Evolutionary conservation across 2,797 vertebrate species (phyloP).

Genomic region (Scarus forsteni): DNA sequence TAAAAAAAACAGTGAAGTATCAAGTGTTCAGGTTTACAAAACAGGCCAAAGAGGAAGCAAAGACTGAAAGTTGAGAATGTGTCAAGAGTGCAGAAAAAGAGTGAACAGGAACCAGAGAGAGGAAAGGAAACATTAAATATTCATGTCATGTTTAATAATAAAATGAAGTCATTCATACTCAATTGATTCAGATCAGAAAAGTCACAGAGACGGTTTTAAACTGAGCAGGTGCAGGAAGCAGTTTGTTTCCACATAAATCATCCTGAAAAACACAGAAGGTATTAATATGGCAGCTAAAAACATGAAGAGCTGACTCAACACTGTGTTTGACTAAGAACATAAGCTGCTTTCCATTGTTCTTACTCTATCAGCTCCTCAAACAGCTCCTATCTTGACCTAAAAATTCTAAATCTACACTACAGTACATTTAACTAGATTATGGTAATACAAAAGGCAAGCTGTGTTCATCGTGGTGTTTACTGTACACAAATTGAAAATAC

Average conservation of each 20-base stretch:
- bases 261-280: neutral
- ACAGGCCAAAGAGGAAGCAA: constrained; percentile 19
- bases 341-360: too few relatives aligned
- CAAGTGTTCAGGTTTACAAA: constrained; percentile 21
- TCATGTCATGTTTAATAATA: constrained; percentile 72
- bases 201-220: constrained; percentile 25
- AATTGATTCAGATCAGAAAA: constrained; percentile 45
- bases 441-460: neutral
- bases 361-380: too few relatives aligned
- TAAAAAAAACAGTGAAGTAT: constrained; percentile 10
- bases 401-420: too few relatives aligned
- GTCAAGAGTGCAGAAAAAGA: constrained; percentile 38
- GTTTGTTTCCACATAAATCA: constrained; percentile 33
- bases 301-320: neutral
- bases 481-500: neutral
- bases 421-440: too few relatives aligned
- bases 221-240: constrained; percentile 23
- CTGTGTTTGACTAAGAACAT: neutral
- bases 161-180: constrained; percentile 68
- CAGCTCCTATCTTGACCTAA: too few relatives aligned
- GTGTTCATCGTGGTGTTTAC: neutral
- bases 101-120: constrained; percentile 44
- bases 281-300: constrained; percentile 1
- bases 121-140: constrained; percentile 54
- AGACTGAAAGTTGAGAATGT: constrained; percentile 33